A percentile compares a stretch with the other conserved stretches of the same genome.
Evolutionary conservation across 1,140 invertebrate genomes (phyloP).

Genomic region (Formica exsecta): DNA sequence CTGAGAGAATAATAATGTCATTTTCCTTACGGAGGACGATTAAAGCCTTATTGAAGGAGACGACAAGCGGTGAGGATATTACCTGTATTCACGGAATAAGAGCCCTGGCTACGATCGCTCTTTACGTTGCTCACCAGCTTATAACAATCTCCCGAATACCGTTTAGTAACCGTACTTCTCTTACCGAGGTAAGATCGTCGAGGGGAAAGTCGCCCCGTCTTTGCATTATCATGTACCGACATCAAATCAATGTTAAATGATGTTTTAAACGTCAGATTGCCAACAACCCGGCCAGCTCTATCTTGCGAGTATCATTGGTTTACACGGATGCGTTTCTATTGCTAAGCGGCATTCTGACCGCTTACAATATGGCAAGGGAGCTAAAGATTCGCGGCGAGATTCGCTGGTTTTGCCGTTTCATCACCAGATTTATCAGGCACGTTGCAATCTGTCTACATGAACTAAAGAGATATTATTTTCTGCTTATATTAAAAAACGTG

Average conservation of each 20-base stretch:
- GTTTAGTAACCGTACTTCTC: conserved; percentile 88
- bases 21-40: conserved; percentile 87
- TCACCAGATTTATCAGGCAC: conserved; percentile 89
- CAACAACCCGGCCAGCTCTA: conserved; percentile 87
- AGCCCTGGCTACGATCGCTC: conserved; percentile 87
- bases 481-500: background rate
- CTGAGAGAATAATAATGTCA: conserved; percentile 86
- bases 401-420: conserved; percentile 87
- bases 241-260: conserved; percentile 21
- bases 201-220: background rate
- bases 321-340: conserved; percentile 90
- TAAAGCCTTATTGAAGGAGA: conserved; percentile 79
- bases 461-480: background rate
- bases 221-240: background rate
- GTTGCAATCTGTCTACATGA: conserved; percentile 1
- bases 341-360: conserved; percentile 89
- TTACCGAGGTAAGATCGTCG: conserved; percentile 86
- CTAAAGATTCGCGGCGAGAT: conserved; percentile 86
- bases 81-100: conserved; percentile 89
- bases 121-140: conserved; percentile 89
- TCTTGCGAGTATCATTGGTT: conserved; percentile 88
- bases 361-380: conserved; percentile 88
- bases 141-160: conserved; percentile 88
- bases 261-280: conserved; percentile 84
- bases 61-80: conserved; percentile 85